Percentiles rank a stretch among this genome's conserved stretches.
phyloP scores from a whole-genome alignment of 2,113 vertebrate species.

The Microcebus tavaratra region DNA sequence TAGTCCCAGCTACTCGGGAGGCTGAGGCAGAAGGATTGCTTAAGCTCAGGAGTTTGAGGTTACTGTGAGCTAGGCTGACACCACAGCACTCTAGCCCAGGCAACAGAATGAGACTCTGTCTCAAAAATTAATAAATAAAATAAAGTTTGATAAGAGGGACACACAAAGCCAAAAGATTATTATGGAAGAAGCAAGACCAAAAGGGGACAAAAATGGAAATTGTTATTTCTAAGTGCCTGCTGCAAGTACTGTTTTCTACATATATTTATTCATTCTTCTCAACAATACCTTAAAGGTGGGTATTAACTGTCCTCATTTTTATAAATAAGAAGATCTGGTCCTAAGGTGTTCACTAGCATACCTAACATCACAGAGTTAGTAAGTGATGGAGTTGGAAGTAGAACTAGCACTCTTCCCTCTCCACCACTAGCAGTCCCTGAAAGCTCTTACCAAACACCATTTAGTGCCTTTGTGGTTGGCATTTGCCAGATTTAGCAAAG shows the following conservation, averaged over 20 bases:
- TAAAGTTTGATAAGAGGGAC: not conserved
- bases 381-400: not conserved
- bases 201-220: not conserved
- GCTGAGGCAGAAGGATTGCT: too few species aligned
- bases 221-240: not conserved
- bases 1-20: too few species aligned
- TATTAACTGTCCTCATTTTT: slow-evolving; percentile 11
- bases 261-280: not conserved
- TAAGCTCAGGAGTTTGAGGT: too few species aligned
- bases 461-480: not conserved
- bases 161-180: not conserved
- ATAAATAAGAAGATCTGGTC: not conserved
- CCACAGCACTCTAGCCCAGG: too few species aligned
- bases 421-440: not conserved
- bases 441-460: not conserved
- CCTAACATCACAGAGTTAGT: not conserved
- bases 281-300: not conserved
- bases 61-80: too few species aligned
- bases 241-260: not conserved
- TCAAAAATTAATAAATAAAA: too few species aligned
- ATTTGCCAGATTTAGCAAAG: not conserved
- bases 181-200: not conserved
- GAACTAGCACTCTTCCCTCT: not conserved
- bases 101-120: too few species aligned
- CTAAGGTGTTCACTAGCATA: not conserved